These are phyloP conservation scores for Leucozona laternaria DNA, from an alignment of 2,888 invertebrate genomes.

Conservation along the genomic window DNA sequence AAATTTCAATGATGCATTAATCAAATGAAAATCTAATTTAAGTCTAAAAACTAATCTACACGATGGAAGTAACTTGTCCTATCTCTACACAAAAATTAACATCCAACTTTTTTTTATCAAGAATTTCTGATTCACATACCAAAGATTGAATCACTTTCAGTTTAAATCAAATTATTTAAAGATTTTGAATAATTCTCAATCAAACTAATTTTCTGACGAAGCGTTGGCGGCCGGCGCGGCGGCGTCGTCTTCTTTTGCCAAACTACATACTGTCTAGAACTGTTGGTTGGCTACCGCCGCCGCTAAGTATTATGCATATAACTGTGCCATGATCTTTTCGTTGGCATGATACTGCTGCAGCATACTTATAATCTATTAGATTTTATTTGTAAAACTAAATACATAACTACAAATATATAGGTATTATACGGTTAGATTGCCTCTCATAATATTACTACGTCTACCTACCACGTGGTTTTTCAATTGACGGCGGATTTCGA, in stretches of 20 bases:
- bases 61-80: background rate
- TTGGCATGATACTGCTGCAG: no score
- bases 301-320: conserved; percentile 17
- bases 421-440: background rate
- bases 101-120: background rate
- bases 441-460: conserved; percentile 11
- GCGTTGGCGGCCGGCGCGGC: no score
- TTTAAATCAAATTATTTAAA: conserved; percentile 39
- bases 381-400: background rate
- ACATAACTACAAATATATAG: background rate
- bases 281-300: conserved; percentile 55
- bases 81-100: background rate
- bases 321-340: no score
- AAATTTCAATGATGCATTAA: background rate
- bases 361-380: no score
- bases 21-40: conserved; percentile 6
- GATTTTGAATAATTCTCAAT: conserved; percentile 31
- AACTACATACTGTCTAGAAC: conserved; percentile 6
- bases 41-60: background rate
- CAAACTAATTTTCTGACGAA: conserved; percentile 31
- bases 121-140: conserved; percentile 6
- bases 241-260: conserved; percentile 30
- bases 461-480: conserved; percentile 27
- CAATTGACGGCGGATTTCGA: background rate
- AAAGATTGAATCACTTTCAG: conserved; percentile 22